Evolutionary conservation across 2,113 vertebrate genomes (phyloP).

Genomic region (Paedocypris sp.): DNA sequence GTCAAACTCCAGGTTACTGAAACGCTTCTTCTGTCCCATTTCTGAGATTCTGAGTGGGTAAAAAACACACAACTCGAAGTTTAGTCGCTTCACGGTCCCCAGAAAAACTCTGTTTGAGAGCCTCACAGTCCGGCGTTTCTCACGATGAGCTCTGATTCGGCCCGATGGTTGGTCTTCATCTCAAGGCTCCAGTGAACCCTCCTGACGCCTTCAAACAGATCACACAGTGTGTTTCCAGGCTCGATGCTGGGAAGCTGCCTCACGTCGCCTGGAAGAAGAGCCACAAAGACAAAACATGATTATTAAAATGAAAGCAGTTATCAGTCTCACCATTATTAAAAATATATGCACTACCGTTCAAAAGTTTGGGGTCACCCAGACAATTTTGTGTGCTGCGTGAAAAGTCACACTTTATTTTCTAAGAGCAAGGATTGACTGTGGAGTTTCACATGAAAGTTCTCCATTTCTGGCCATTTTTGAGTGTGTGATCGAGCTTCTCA

Average conservation of each 20-base stretch:
- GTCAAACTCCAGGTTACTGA: conserved; percentile 61
- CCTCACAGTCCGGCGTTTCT: conserved; percentile 67
- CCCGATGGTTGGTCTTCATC: conserved; percentile 70
- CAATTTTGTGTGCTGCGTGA: too few species aligned
- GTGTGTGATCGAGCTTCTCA: too few species aligned
- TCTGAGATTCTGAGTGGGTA: conserved; percentile 58
- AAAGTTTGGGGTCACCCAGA: too few species aligned
- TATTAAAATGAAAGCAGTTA: too few species aligned
- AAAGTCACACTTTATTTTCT: too few species aligned
- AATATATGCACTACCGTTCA: too few species aligned
- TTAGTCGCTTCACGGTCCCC: not conserved
- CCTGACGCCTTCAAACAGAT: conserved; percentile 62
- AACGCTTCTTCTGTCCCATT: conserved; percentile 24
- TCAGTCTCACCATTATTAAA: too few species aligned
- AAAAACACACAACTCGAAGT: not conserved
- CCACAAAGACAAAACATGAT: conserved; percentile 15
- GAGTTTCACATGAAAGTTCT: too few species aligned
- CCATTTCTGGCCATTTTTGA: too few species aligned
- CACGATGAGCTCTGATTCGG: conserved; percentile 73
- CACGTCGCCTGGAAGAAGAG: conserved; percentile 75
- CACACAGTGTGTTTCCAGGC: conserved; percentile 67
- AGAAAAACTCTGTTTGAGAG: not conserved
- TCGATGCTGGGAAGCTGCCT: conserved; percentile 76
- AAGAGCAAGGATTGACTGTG: too few species aligned
- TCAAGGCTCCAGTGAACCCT: conserved; percentile 60